A percentile compares a stretch with the other conserved stretches of the same genome.
These are phyloP conservation scores for Ormyrus rosae DNA, from an alignment of 2,888 invertebrate species.

Conservation along the genomic window DNA sequence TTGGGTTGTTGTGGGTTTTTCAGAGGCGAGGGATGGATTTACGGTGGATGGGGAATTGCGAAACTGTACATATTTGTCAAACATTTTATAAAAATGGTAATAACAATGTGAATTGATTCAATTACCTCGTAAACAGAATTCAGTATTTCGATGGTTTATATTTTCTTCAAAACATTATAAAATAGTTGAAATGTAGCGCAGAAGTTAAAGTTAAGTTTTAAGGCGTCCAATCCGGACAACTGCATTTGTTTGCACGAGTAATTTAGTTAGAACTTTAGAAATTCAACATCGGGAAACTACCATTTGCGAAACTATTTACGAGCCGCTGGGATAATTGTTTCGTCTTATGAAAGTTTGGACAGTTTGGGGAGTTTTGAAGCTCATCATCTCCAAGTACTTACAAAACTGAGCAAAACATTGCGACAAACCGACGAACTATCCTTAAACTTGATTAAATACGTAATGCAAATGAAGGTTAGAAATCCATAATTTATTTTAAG, in stretches of 20 bases:
- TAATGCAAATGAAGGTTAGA: neutral
- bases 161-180: too few species aligned
- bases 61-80: too few species aligned
- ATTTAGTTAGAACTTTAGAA: slow-evolving; percentile 16
- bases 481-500: too few species aligned
- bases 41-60: too few species aligned
- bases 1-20: too few species aligned
- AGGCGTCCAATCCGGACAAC: neutral
- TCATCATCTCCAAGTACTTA: slow-evolving; percentile 31
- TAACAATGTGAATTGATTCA: too few species aligned
- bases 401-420: slow-evolving; percentile 7
- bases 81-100: too few species aligned
- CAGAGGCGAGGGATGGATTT: too few species aligned
- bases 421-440: slow-evolving; percentile 15
- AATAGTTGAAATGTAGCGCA: too few species aligned
- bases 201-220: too few species aligned
- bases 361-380: slow-evolving; percentile 29
- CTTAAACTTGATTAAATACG: slow-evolving; percentile 21
- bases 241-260: neutral
- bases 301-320: slow-evolving; percentile 30
- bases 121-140: too few species aligned
- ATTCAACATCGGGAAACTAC: slow-evolving; percentile 11
- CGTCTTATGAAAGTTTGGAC: slow-evolving; percentile 34
- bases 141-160: too few species aligned
- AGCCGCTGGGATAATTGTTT: slow-evolving; percentile 29